Base-by-base conservation (phyloP, 2,113 vertebrate genomes). In the Prietella phreatophila region DNA sequence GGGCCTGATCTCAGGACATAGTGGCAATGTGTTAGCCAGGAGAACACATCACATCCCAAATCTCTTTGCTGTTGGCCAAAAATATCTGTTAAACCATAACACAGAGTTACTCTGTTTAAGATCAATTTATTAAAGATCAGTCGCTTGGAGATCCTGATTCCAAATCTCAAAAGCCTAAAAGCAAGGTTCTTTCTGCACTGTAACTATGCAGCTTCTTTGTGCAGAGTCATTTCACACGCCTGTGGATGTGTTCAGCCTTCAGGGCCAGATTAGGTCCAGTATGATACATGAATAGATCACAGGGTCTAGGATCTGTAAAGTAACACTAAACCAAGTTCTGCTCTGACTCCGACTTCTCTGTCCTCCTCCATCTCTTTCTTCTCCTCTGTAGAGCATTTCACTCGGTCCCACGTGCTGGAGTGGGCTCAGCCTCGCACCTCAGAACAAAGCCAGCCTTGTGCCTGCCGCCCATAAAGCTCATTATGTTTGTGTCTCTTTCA, bases 371-470 rank as follows among this genome's bases (percentile, higher is more conserved):
- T 60, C 73, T 39, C 67, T 36, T 85, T 81, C 53, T 71, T 67
- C 36, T 60, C 63, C 80, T 42, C 30, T 73, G 4, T 60, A 61
- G 13, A 61, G 71, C 85, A 27, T 53, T 79, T 91, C 55, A 78
- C 30, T 17, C 25, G 1, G 67, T 85, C 36, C 42, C 63, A 15
- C 47, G 79, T 47, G 75, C 36, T 20, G 47, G 85, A 85, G 86
- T 88, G 36, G 58, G n/a, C 85, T 86, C 82, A 71, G 71, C 84
- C 81, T 86, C 82, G 33, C 76, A 84, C 67, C 47, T 86, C 65
- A 83, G 89, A 63, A 89, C 92, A 93, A 93, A 91, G 89, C 65
- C 9, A 0, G 84, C 88, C 83, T 90, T 93, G 91, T 92, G 86
- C 83, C 84, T 65, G 63, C 55, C 33, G 63, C 15, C 60, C 78